Evolutionary conservation across 2,797 vertebrate genomes (phyloP), one percentile per base, ranked within the genome.

Genomic region (Crocodylus rhombifer): DNA sequence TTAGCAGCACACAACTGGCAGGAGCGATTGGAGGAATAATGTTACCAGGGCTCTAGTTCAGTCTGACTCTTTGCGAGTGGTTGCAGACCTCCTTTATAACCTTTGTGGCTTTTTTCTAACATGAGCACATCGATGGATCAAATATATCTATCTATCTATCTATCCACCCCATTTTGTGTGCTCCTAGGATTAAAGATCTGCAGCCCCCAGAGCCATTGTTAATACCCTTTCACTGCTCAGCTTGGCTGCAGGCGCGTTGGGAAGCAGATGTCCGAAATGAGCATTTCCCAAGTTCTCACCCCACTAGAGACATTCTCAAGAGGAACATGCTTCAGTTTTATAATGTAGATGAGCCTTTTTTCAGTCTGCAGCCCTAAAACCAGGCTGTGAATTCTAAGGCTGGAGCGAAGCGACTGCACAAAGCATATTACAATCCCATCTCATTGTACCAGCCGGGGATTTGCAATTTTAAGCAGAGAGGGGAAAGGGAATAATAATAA

Each of bases 381-480:
- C 86, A 80, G 79, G 84, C 28, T 4, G 92, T 86, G 96, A 96
- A 97, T 90, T 88, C 69, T 77, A 78, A 95, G 85, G 87, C 93
- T 88, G 18, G 84, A 94, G 87, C 74, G 87, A 64, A 86, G 84
- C 88, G 65, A 86, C 86, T 0, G 4, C 96, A 95, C 91, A 90
- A 95, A 97, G 93, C 96, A 94, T 65, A n/a, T 89, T 94, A 67
- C 92, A 82, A 63, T 60, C 71, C 94, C 23, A 20, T 65, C 2
- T 5, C 92, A 83, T 93, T 82, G 89, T 91, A 81, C 93, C 94
- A 97, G 96, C 96, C 95, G 84, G 89, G 93, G 94, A 96, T 97
- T 97, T 97, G 96, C 97, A 95, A 94, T 96, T 95, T 95, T 93
- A 96, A 97, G 92, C 1, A 2, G 92, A 93, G 94, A 87, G 95